Base-by-base conservation (phyloP, 2,888 invertebrate genomes). In the Ichneumoninae sp. region DNA sequence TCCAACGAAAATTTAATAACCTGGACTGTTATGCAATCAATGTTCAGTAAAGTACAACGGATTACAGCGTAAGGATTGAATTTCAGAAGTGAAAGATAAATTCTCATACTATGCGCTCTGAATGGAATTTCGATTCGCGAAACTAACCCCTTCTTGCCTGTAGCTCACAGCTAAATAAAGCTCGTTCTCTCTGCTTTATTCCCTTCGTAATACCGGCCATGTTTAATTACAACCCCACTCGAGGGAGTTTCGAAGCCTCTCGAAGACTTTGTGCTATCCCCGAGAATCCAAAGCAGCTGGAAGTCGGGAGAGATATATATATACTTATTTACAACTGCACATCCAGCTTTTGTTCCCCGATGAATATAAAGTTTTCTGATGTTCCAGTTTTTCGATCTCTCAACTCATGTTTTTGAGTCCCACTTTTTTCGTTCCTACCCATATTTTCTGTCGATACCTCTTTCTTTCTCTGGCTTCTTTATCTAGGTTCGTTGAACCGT, bases 211-310 rank as follows among this genome's bases (percentile, higher is more conserved):
- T 6, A 22, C 52, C 77, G 76, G 87, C 89, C 88, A 91, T 91
- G 89, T 90, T 91, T 90, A 91, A 92, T 91, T 91, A 90, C 89
- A 87, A 86, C 86, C 89, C 52, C 60, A 89, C 90, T 91, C 87
- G 89, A 50, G 62, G 22, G 75, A 76, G 75, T 60, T 78, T 62
- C 57, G 30, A 62, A 62, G 10, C 26, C 65, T 71, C 33, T 77
- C 60, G n/a, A 69, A 26, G 74, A 69, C 62, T 75, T 70, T 50
- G 44, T 62, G 33, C 69, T 83, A 69, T 68, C 75, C 62, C 5
- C 71, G 33, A 72, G 6, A 50, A 16, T 66, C 22, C 40, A 40
- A 30, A 72, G 62, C 22, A 81, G 30, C 26, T 13, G 33, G 40
- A 60, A 10, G 13, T 52, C 69, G 8, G 40, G 40, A 10, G 1